Evolutionary conservation across 2,113 vertebrate species (phyloP), one percentile per base, ranked within the genome.

Genomic region (Electrona antarctica): DNA sequence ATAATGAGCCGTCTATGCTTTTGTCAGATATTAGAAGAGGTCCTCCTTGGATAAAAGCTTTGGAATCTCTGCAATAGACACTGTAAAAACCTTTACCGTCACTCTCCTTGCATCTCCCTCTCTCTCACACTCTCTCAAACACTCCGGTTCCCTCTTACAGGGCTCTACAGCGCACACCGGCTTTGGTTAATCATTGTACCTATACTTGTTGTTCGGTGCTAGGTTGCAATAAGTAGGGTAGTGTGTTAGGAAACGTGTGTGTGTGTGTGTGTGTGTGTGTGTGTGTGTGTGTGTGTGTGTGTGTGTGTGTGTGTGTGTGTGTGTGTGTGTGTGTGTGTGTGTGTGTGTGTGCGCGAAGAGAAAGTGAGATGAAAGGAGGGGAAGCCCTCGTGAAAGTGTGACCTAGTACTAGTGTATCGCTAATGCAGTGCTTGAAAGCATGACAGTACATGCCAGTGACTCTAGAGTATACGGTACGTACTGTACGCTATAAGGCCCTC

Each of bases 101-200:
- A 21, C 21, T 21, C 6, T 50, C 41, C 21, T 64, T 52, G 7
- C 21, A 46, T 12, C 21, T 51, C 47, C 11, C 14, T n/a, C 49
- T 9, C 28, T 33, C 64, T 14, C 51, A 41, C 50, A 10, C 3
- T 66, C 12, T 45, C 0, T 45, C 14, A 55, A 6, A n/a, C 52
- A n/a, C 59, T 60, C 60, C 47, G 46, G 41, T 60, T 12, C 4
- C 14, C 21, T 58, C 21, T 60, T 28, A 45, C 57, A 60, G 8
- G 57, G 52, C 28, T 10, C 10, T 9, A 46, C 57, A 69, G 13
- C 13, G 60, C 49, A n/a, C 11, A 0, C 21, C 21, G 41, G 46
- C 51, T 69, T 71, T 76, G 61, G 87, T 90, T 89, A 89, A 91
- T 89, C 72, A 90, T 88, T 91, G 73, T 56, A 73, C 13, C 71